Base-by-base conservation (phyloP, 2,888 invertebrate species). In the Pedicia rivosa region DNA sequence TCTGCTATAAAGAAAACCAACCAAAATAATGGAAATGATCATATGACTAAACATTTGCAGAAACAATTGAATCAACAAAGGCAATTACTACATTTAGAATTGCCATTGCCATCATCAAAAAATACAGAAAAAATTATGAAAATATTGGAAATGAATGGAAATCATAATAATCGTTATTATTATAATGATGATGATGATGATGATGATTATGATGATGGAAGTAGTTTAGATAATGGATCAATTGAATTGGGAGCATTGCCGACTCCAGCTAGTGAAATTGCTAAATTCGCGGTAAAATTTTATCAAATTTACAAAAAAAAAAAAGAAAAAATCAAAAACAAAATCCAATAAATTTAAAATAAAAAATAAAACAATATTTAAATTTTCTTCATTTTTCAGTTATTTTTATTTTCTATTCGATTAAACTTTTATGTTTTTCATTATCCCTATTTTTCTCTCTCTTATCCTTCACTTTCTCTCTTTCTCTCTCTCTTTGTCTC, bases 1-100 rank as follows among this genome's bases (percentile, higher is more conserved):
- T 66, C 66, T 65, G 67, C 70, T 57, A 44, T 44, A 46, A 67
- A 63, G 59, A 54, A 29, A 54, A 59, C 63, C 63, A 63, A 64
- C 64, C 64, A 64, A 65, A 65, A 67, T 65, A 65, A 64, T 65
- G 66, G 66, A 66, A 48, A 43, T 45, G 47, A 42, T 52, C 35
- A 38, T 40, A 60, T 61, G 60, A 56, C 55, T 43, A 61, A 59
- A 44, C 56, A 62, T 43, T 53, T 62, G 51, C 59, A 62, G 52
- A 58, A 57, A 47, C 61, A 62, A 53, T 54, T 62, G 46, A 57
- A 59, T 45, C 57, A 59, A 44, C 61, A 62, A 48, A 57, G 58
- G 48, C 55, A 59, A 47, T 52, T 62, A 48, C 54, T 62, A 45
- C 58, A 59, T 50, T 55, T 60, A 46, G 61, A 62, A 50, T 52